Conservation (phyloP, 1,140 invertebrate species). For the Plectrocnemia conspersa region DNA sequence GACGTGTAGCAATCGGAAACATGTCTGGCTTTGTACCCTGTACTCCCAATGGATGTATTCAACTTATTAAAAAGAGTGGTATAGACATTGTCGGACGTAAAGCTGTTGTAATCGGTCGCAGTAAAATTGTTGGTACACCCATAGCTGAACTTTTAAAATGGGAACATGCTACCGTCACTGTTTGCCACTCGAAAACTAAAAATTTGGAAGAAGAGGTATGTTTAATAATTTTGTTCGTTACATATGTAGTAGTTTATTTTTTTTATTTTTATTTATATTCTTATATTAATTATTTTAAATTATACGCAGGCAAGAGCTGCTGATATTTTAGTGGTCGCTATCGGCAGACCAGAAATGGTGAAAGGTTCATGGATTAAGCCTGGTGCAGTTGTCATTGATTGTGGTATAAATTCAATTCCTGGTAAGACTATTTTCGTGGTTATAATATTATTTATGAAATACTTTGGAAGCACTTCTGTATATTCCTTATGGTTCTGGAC, state of each 20-base stretch:
- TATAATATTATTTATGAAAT: background rate
- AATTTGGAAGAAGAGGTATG: conserved; percentile 74
- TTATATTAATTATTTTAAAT: conserved; percentile 6
- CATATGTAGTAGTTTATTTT: conserved; percentile 3
- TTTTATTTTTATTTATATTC: background rate
- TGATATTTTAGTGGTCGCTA: conserved; percentile 95
- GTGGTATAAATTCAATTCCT: conserved; percentile 93
- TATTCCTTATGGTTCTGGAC: background rate
- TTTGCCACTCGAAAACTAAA: conserved; percentile 93
- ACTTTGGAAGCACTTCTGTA: background rate
- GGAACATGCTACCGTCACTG: conserved; percentile 93
- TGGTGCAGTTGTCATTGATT: conserved; percentile 98
- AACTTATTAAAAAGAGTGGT: conserved; percentile 82
- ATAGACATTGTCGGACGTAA: conserved; percentile 75
- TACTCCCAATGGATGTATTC: conserved; percentile 88
- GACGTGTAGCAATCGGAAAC: conserved; percentile 79
- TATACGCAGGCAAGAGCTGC: conserved; percentile 61
- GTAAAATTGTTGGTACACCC: conserved; percentile 97
- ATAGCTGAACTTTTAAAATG: conserved; percentile 92
- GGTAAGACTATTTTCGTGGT: conserved; percentile 54
- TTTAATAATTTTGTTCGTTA: conserved; percentile 26
- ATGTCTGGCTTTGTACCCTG: conserved; percentile 85
- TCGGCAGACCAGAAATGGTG: conserved; percentile 88
- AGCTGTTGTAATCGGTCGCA: conserved; percentile 92
- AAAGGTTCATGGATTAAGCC: conserved; percentile 96